A percentile compares a stretch with the other conserved stretches of the same genome.
These are phyloP conservation scores for Arvicanthis niloticus DNA, from an alignment of 2,113 vertebrate genomes.

Conservation along the genomic window DNA sequence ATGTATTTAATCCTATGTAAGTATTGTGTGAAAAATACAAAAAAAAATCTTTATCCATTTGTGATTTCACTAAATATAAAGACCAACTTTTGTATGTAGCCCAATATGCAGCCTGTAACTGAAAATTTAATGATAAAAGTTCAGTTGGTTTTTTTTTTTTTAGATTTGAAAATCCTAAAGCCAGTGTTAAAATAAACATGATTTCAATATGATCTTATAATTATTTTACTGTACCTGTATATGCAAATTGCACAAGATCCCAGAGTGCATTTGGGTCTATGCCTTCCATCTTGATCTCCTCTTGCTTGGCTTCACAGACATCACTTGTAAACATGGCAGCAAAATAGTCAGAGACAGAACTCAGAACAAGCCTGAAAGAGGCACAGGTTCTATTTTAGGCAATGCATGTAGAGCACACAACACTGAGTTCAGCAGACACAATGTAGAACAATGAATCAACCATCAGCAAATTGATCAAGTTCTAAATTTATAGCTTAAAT, in stretches of 20 bases:
- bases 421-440: not conserved
- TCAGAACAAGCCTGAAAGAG: constrained; percentile 89
- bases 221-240: constrained; percentile 87
- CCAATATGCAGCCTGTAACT: not conserved
- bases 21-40: not conserved
- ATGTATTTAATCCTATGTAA: not conserved
- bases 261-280: constrained; percentile 91
- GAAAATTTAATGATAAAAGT: not conserved
- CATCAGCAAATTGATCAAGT: not conserved
- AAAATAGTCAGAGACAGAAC: constrained; percentile 92
- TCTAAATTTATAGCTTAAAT: not conserved
- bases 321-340: constrained; percentile 92
- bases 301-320: constrained; percentile 91
- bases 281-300: constrained; percentile 93
- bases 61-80: not conserved
- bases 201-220: not conserved
- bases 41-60: not conserved
- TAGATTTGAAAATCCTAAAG: not conserved
- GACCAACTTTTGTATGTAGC: not conserved
- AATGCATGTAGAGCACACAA: not conserved
- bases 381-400: constrained; percentile 45
- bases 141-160: not conserved
- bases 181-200: not conserved
- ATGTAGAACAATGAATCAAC: not conserved
- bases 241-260: constrained; percentile 92